A percentile compares a stretch with the other conserved stretches of the same genome.
phyloP scores from a whole-genome alignment of 2,888 invertebrate genomes.

The Stenurella melanura region DNA sequence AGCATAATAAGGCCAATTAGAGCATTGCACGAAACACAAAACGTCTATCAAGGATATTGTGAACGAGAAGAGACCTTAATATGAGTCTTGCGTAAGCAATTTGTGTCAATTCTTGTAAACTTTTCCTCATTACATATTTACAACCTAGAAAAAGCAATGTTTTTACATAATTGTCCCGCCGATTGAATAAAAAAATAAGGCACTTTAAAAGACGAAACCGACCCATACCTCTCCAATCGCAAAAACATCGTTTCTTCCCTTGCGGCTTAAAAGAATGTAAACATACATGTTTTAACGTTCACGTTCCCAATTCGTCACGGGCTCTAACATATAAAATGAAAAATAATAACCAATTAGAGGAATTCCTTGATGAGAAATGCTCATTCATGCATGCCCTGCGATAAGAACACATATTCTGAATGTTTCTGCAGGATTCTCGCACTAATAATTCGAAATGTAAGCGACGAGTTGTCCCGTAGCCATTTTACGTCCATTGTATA shows the following conservation, averaged over 20 bases:
- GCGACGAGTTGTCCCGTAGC: slow-evolving; percentile 7
- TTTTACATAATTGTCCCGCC: too few species aligned
- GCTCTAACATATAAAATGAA: not conserved
- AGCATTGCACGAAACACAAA: too few species aligned
- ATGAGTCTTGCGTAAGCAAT: too few species aligned
- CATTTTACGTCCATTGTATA: slow-evolving; percentile 7
- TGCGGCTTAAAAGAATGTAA: not conserved
- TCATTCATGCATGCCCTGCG: not conserved
- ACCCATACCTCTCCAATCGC: not conserved
- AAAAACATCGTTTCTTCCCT: not conserved
- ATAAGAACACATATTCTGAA: not conserved
- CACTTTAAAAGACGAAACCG: too few species aligned
- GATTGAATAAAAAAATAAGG: too few species aligned
- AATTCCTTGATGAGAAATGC: not conserved
- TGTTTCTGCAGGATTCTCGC: not conserved
- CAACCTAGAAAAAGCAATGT: too few species aligned
- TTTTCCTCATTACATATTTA: too few species aligned
- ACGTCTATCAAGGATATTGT: too few species aligned
- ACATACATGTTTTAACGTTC: not conserved
- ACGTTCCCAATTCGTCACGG: not conserved
- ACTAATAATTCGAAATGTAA: not conserved
- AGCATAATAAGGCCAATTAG: too few species aligned
- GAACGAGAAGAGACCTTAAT: too few species aligned
- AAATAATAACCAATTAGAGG: slow-evolving; percentile 7
- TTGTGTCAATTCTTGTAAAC: too few species aligned